A percentile compares a stretch with the other conserved stretches of the same genome.
phyloP scores from a whole-genome alignment of 2,888 invertebrate species.

The Tetrapedia diversipes region DNA sequence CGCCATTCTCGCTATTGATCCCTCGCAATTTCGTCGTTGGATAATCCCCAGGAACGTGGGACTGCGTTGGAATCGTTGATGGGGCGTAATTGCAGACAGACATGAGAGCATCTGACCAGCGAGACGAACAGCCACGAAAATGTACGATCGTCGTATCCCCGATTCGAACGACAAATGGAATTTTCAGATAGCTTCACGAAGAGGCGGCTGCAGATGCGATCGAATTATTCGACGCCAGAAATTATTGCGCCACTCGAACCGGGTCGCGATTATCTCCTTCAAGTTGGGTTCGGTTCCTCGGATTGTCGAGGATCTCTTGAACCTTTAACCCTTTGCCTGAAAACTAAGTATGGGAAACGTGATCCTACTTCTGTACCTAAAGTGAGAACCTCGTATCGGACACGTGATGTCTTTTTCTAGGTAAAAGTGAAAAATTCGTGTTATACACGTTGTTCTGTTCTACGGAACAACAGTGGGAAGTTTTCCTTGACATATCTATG shows the following conservation, averaged over 20 bases:
- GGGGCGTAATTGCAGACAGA: conserved; percentile 34
- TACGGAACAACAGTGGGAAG: too few relatives aligned
- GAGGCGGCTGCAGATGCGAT: conserved; percentile 29
- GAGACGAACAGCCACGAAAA: conserved; percentile 20
- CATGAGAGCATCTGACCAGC: conserved; percentile 12
- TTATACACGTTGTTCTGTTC: too few relatives aligned
- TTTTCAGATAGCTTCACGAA: conserved; percentile 17
- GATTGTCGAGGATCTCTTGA: too few relatives aligned
- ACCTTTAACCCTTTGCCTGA: too few relatives aligned
- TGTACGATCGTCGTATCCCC: conserved; percentile 15
- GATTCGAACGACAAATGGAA: conserved; percentile 37
- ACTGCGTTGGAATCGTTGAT: conserved; percentile 25
- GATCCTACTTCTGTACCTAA: too few relatives aligned
- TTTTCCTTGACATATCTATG: too few relatives aligned
- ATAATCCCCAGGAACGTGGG: not conserved
- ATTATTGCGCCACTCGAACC: conserved; percentile 20
- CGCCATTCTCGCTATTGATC: too few relatives aligned
- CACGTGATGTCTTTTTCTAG: too few relatives aligned
- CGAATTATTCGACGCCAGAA: conserved; percentile 39
- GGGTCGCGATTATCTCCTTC: not conserved
- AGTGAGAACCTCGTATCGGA: too few relatives aligned
- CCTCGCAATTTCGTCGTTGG: too few relatives aligned
- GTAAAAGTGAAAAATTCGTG: too few relatives aligned
- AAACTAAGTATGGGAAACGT: too few relatives aligned
- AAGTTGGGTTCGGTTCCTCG: not conserved